A percentile compares a stretch with the other conserved stretches of the same genome.
These are phyloP conservation scores for Aphidius ervi DNA, from an alignment of 1,140 invertebrate genomes.

Conservation along the genomic window DNA sequence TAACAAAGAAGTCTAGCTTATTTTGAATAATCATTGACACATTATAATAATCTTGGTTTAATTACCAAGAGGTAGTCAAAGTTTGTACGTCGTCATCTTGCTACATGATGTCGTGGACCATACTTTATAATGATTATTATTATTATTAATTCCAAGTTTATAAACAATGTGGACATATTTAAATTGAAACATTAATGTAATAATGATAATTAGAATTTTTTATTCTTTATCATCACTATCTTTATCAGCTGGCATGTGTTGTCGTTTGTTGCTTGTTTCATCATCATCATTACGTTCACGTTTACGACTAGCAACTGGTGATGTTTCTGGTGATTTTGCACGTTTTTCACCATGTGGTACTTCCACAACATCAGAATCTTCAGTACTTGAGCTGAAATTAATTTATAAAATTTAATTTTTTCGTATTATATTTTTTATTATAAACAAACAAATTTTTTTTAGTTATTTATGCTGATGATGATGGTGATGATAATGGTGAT, in stretches of 20 bases:
- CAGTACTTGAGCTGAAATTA: conserved; percentile 23
- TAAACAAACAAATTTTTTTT: neutral
- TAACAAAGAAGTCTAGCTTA: too few species aligned
- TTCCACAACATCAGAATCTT: neutral
- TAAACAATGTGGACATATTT: too few species aligned
- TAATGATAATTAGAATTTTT: too few species aligned
- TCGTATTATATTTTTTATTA: neutral
- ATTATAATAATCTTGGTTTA: too few species aligned
- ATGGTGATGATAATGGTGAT: neutral
- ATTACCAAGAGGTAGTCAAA: too few species aligned
- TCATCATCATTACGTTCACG: conserved; percentile 41
- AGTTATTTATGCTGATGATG: too few species aligned
- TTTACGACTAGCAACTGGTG: conserved; percentile 31
- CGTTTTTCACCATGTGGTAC: neutral
- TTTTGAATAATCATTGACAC: too few species aligned
- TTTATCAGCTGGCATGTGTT: conserved; percentile 25
- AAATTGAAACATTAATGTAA: too few species aligned
- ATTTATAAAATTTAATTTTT: neutral
- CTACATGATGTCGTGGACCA: too few species aligned
- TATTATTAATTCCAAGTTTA: too few species aligned
- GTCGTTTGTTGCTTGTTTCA: conserved; percentile 40
- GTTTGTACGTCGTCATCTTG: too few species aligned
- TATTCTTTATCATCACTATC: neutral
- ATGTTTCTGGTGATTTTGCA: conserved; percentile 15
- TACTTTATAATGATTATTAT: too few species aligned